Base-by-base conservation (phyloP, 1,140 invertebrate genomes). In the Diachasma alloeum region DNA sequence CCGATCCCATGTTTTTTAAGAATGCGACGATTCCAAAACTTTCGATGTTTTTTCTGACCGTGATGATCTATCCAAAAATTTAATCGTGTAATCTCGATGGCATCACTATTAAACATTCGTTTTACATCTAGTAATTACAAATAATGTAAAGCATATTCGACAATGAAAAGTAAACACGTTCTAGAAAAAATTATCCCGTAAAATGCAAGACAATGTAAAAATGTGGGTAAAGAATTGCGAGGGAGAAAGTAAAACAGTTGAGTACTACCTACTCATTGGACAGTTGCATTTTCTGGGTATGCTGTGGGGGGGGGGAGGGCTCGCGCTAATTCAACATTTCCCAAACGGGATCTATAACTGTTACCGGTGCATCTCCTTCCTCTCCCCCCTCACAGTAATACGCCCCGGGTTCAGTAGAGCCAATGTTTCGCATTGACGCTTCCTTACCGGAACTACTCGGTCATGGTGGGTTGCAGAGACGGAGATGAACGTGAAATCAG, bases 381-480 rank as follows among this genome's bases (percentile, higher is more conserved):
- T 31, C 31, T 6, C 31, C 2, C 6, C 31, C 2, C 31, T 6
- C 31, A 6, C 66, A 70, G 36, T 76, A 76, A 71, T 76, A 70
- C 67, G 59, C 24, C 48, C 37, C 56, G 71, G 48, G 53, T 76
- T 70, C 36, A 36, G 66, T 39, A 19, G 15, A 39, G 53, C 46
- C 69, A 19, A 76, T 76, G 75, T 76, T 76, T 72, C 75, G 68
- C 69, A 76, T 76, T 76, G 75, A 76, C 76, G 74, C 81, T 81
- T 83, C 66, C 78, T 70, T 77, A 71, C 77, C 76, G 82, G 80
- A 82, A 82, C 69, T 73, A 80, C 78, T 83, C 80, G 80, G 68
- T 80, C 81, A 81, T 75, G 77, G 19, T 22, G 59, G 48, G 15
- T 53, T 69, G 31, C 68, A 67, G 66, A 68, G 56, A 42, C 36